Evolutionary conservation across 2,797 vertebrate genomes (phyloP).

Genomic region (Sebastolobus alascanus): DNA sequence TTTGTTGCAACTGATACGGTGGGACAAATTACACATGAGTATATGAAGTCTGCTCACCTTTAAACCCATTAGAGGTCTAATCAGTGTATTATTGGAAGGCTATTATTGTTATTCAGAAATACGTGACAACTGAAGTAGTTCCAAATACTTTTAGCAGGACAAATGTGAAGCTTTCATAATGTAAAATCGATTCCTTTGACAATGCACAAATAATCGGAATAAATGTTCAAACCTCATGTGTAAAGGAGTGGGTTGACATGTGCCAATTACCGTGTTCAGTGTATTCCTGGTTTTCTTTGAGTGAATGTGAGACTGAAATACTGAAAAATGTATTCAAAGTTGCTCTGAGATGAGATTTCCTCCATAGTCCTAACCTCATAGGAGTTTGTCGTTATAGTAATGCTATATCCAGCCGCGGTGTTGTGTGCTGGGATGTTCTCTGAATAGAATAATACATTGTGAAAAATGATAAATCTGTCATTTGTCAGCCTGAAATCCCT

Average conservation of each 20-base stretch:
- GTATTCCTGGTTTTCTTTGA: background rate
- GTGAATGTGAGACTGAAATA: slow-evolving; percentile 9
- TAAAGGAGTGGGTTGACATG: background rate
- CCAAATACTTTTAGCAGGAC: background rate
- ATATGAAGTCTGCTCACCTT: background rate
- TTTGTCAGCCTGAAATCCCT: slow-evolving; percentile 66
- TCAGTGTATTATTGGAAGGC: background rate
- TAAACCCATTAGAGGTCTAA: background rate
- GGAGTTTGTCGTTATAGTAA: slow-evolving; percentile 34
- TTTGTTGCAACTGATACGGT: background rate
- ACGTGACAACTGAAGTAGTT: background rate
- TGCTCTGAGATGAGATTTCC: slow-evolving; percentile 10
- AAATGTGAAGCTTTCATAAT: slow-evolving; percentile 3
- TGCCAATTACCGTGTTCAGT: background rate
- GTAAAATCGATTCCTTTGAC: background rate
- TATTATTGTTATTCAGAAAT: background rate
- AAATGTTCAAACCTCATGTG: background rate
- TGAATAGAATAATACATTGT: slow-evolving; percentile 53
- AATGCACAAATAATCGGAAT: background rate
- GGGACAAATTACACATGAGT: background rate
- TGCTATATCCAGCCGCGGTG: slow-evolving; percentile 5
- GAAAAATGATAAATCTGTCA: slow-evolving; percentile 56
- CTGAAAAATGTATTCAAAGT: slow-evolving; percentile 2
- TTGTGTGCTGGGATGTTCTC: slow-evolving; percentile 28
- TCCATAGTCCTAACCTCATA: slow-evolving; percentile 17